phyloP scores from a whole-genome alignment of 2,888 invertebrate genomes.

The Coelogynopora nodosa region DNA sequence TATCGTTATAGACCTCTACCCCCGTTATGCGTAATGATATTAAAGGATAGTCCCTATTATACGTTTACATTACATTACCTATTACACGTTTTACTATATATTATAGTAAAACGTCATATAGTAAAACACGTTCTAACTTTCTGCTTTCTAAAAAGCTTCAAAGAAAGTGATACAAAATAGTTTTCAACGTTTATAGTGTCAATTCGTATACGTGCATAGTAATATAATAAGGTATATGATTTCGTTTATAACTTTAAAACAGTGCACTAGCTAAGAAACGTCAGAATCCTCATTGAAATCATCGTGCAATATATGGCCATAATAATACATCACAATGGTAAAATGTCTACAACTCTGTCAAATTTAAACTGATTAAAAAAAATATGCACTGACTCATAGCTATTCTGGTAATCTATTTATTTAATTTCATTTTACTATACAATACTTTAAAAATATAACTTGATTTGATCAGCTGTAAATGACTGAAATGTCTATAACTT shows the following conservation, averaged over 20 bases:
- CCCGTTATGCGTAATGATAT: constrained; percentile 18
- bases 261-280: no score
- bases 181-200: not conserved
- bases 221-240: not conserved
- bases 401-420: no score
- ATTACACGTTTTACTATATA: not conserved
- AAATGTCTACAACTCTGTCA: no score
- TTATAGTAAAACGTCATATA: constrained; percentile 12
- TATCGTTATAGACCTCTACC: not conserved
- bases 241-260: not conserved
- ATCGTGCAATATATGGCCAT: no score
- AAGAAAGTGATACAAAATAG: constrained; percentile 25
- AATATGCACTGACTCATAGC: no score
- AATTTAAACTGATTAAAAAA: no score
- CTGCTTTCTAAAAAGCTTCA: constrained; percentile 16
- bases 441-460: no score
- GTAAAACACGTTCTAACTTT: constrained; percentile 27
- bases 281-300: no score
- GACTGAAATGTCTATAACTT: no score
- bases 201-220: not conserved
- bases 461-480: no score
- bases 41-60: not conserved
- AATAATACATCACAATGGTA: no score
- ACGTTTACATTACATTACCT: not conserved
- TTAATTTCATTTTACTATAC: no score